Evolutionary conservation across 2,888 invertebrate genomes (phyloP).

Genomic region (Anaspis maculata): DNA sequence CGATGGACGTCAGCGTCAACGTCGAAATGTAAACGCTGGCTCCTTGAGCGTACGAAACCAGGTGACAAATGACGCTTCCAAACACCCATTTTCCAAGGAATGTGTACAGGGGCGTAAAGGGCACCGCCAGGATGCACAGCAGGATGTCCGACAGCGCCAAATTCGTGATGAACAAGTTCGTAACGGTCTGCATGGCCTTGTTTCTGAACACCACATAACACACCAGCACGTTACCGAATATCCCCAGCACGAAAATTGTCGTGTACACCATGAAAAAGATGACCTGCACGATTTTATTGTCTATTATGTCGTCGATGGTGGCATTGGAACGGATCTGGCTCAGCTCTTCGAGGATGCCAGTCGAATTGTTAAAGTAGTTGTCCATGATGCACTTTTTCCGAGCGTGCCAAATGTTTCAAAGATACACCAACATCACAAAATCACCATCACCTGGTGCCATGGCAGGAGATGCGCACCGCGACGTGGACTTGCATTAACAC

Average conservation of each 20-base stretch:
- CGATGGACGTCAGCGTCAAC: constrained; percentile 92
- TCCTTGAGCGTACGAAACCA: constrained; percentile 90
- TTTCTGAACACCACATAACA: constrained; percentile 90
- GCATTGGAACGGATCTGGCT: constrained; percentile 12
- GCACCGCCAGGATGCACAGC: constrained; percentile 87
- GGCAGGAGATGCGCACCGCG: too few relatives aligned
- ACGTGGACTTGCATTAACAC: too few relatives aligned
- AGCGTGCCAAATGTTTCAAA: too few relatives aligned
- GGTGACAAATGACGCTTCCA: constrained; percentile 82
- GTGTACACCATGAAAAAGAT: constrained; percentile 72
- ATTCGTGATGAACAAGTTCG: constrained; percentile 95
- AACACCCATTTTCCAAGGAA: constrained; percentile 91
- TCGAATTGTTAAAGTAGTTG: constrained; percentile 22
- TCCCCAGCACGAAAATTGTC: constrained; percentile 78
- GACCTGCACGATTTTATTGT: constrained; percentile 59
- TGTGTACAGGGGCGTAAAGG: constrained; percentile 92
- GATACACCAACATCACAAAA: too few relatives aligned
- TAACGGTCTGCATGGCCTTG: constrained; percentile 94
- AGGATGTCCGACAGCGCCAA: constrained; percentile 91
- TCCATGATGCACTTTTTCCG: too few relatives aligned
- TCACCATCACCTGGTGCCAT: neutral
- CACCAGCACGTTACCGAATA: constrained; percentile 84
- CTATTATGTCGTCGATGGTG: constrained; percentile 43
- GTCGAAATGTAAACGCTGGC: constrained; percentile 97
- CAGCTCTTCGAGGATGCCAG: constrained; percentile 17